Percentiles rank a stretch among this genome's conserved stretches.
Evolutionary conservation across 35 echinoderm and acorn worm species (phyloP).

Genomic region (Lytechinus variegatus): DNA sequence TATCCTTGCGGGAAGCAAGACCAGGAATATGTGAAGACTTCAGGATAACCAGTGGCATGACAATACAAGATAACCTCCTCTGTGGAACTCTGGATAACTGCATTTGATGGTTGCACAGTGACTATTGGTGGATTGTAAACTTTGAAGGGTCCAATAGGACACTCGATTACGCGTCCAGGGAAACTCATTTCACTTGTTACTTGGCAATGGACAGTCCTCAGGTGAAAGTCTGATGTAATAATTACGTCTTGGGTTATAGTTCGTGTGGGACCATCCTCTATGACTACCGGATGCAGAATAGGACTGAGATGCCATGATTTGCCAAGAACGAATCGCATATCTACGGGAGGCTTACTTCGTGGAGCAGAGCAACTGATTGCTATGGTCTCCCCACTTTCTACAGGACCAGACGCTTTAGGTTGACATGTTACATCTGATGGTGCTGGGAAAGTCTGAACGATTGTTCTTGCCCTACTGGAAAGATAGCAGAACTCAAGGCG

Average conservation of each 20-base stretch:
- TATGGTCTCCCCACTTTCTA: background rate
- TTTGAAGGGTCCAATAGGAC: background rate
- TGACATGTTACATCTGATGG: background rate
- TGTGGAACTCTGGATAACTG: background rate
- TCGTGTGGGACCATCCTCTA: background rate
- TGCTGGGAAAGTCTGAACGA: background rate
- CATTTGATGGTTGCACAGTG: background rate
- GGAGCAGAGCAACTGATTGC: background rate
- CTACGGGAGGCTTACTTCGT: background rate
- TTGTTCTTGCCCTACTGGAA: background rate
- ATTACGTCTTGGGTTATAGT: background rate
- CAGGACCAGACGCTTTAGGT: background rate
- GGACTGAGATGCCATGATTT: background rate
- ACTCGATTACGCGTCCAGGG: background rate
- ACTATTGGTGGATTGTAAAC: background rate
- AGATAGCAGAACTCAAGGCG: background rate
- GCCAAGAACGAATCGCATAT: background rate
- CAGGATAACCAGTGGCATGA: background rate
- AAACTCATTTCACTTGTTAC: conserved; percentile 3
- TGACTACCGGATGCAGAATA: background rate
- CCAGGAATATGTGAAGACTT: background rate
- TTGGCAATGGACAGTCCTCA: background rate
- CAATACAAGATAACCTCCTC: background rate
- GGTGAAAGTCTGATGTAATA: background rate
- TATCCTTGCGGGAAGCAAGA: background rate